These are phyloP conservation scores for Tethea ocularis DNA, from an alignment of 2,888 invertebrate species.

Conservation along the genomic window DNA sequence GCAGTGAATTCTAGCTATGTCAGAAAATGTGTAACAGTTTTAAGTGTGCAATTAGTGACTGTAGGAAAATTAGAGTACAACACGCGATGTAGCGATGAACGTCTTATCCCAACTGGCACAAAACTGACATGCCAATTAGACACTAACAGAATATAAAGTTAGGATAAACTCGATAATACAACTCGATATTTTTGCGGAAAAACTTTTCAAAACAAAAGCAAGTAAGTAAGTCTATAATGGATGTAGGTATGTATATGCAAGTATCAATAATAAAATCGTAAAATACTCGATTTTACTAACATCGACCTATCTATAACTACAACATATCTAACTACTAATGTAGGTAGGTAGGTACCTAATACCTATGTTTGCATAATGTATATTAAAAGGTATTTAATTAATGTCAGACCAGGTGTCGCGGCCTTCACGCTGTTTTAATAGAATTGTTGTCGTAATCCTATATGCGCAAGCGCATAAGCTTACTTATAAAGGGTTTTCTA, in stretches of 20 bases:
- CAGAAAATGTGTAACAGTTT: background rate
- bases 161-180: too few relatives aligned
- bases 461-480: constrained; percentile 18
- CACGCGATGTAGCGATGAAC: background rate
- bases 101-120: background rate
- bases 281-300: background rate
- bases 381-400: constrained; percentile 34
- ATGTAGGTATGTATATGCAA: too few relatives aligned
- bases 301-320: background rate
- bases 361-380: constrained; percentile 7
- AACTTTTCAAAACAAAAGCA: too few relatives aligned
- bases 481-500: background rate
- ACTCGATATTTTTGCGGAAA: too few relatives aligned
- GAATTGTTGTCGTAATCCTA: constrained; percentile 50
- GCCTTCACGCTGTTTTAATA: constrained; percentile 56
- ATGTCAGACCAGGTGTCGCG: constrained; percentile 41
- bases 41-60: too few relatives aligned
- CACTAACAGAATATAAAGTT: too few relatives aligned
- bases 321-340: too few relatives aligned
- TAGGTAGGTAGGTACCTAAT: too few relatives aligned
- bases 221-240: too few relatives aligned
- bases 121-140: background rate
- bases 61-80: background rate
- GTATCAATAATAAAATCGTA: background rate
- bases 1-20: too few relatives aligned